These are phyloP conservation scores for Paracanthobrama guichenoti DNA, from an alignment of 2,113 vertebrate species.

Conservation along the genomic window DNA sequence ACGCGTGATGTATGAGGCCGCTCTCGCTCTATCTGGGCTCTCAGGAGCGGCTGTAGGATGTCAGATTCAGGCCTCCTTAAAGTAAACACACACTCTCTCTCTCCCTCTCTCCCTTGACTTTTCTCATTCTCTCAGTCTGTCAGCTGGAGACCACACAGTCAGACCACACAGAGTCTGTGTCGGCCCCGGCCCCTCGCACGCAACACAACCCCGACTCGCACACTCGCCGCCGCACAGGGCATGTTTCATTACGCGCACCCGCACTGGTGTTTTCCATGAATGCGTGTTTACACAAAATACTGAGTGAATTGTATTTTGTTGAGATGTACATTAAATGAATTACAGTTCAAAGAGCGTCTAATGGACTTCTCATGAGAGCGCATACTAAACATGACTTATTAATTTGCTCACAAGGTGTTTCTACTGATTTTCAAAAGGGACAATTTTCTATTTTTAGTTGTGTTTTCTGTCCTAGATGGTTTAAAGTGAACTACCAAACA, in stretches of 20 bases:
- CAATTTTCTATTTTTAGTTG: neutral
- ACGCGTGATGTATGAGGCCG: conserved; percentile 32
- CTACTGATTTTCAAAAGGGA: neutral
- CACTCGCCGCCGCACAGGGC: neutral
- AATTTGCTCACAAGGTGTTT: neutral
- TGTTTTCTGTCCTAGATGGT: neutral
- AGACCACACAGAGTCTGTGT: conserved; percentile 60
- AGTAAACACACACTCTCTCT: conserved; percentile 54
- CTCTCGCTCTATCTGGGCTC: conserved; percentile 24
- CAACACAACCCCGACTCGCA: conserved; percentile 49
- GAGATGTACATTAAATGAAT: conserved; percentile 32
- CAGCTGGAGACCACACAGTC: conserved; percentile 63
- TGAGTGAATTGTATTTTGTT: conserved; percentile 27
- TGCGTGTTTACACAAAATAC: conserved; percentile 24
- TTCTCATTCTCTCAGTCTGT: conserved; percentile 46
- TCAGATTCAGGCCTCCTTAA: conserved; percentile 52
- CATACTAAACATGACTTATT: neutral
- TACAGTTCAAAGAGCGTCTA: conserved; percentile 27
- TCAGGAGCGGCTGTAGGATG: conserved; percentile 55
- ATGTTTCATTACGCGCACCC: conserved; percentile 26
- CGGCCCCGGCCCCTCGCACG: conserved; percentile 57
- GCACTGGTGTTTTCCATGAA: conserved; percentile 37
- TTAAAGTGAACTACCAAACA: neutral
- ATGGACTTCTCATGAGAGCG: conserved; percentile 25
- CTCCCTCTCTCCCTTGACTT: conserved; percentile 15